Conservation (phyloP, 1,140 invertebrate genomes). For the Atta texana region DNA sequence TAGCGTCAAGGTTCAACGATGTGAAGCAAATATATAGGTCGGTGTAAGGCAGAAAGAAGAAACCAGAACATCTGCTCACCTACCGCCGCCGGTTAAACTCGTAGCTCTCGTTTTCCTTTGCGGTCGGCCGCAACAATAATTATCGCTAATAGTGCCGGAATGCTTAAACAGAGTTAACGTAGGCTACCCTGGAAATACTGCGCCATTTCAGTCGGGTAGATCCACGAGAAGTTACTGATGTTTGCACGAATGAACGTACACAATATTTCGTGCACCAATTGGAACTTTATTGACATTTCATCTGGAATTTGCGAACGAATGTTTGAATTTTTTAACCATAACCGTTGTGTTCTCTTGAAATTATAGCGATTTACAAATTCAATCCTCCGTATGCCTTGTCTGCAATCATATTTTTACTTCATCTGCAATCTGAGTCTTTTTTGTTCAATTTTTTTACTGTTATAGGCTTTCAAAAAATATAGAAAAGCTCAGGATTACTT, state of each 20-base stretch:
- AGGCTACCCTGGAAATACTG: slow-evolving; percentile 31
- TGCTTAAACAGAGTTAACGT: slow-evolving; percentile 63
- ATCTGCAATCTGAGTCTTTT: too few relatives aligned
- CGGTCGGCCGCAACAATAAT: slow-evolving; percentile 64
- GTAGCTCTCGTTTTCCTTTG: slow-evolving; percentile 59
- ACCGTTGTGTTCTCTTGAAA: neutral
- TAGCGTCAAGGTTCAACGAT: slow-evolving; percentile 60
- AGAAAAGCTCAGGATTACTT: too few relatives aligned
- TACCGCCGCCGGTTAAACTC: slow-evolving; percentile 42
- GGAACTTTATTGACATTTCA: slow-evolving; percentile 22
- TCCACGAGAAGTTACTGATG: slow-evolving; percentile 2
- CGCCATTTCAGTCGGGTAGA: slow-evolving; percentile 18
- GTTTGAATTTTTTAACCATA: neutral
- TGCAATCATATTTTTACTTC: too few relatives aligned
- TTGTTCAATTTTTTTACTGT: too few relatives aligned
- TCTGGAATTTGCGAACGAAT: neutral
- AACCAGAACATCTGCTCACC: slow-evolving; percentile 52
- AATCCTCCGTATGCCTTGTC: too few relatives aligned
- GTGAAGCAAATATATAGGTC: slow-evolving; percentile 52
- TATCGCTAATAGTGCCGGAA: slow-evolving; percentile 61
- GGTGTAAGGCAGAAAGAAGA: slow-evolving; percentile 46
- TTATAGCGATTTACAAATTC: neutral
- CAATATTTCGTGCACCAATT: neutral
- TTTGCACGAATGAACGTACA: neutral
- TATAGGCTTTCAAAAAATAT: too few relatives aligned